A percentile compares a stretch with the other conserved stretches of the same genome.
phyloP scores from a whole-genome alignment of 2,113 vertebrate genomes.

The Lynx canadensis region DNA sequence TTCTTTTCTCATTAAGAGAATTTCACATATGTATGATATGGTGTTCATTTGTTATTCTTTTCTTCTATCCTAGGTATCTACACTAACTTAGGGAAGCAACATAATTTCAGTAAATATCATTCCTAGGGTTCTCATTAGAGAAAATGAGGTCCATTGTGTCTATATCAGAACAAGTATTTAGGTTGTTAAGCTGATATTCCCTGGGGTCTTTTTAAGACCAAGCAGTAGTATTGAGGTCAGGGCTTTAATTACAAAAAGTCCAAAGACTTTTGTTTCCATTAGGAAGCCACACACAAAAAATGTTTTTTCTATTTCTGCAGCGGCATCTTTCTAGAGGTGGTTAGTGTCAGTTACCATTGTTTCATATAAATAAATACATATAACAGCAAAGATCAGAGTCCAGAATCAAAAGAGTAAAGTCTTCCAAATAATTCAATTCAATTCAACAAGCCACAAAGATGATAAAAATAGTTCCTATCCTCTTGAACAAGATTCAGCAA shows the following conservation, averaged over 20 bases:
- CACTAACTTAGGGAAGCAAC: slow-evolving; percentile 21
- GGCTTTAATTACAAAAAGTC: not conserved
- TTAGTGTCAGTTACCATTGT: not conserved
- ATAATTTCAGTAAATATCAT: slow-evolving; percentile 30
- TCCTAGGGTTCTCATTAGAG: not conserved
- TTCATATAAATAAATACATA: not conserved
- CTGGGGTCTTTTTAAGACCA: slow-evolving; percentile 44
- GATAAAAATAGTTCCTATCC: not conserved
- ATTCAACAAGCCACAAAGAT: not conserved
- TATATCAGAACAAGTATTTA: not conserved
- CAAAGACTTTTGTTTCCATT: slow-evolving; percentile 31
- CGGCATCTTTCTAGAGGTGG: not conserved
- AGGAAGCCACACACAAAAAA: not conserved
- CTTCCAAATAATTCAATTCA: not conserved
- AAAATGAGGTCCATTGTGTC: slow-evolving; percentile 16
- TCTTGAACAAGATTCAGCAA: not conserved
- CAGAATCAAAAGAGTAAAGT: not conserved
- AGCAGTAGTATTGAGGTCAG: not conserved
- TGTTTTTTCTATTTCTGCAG: not conserved
- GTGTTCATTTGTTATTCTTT: not conserved
- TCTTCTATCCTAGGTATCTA: not conserved
- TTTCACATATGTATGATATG: not conserved
- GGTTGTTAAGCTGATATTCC: not conserved
- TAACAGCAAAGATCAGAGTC: not conserved
- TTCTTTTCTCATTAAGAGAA: not conserved